These are phyloP conservation scores for Sarcophilus harrisii DNA, from an alignment of 2,797 vertebrate genomes.

Conservation along the genomic window DNA sequence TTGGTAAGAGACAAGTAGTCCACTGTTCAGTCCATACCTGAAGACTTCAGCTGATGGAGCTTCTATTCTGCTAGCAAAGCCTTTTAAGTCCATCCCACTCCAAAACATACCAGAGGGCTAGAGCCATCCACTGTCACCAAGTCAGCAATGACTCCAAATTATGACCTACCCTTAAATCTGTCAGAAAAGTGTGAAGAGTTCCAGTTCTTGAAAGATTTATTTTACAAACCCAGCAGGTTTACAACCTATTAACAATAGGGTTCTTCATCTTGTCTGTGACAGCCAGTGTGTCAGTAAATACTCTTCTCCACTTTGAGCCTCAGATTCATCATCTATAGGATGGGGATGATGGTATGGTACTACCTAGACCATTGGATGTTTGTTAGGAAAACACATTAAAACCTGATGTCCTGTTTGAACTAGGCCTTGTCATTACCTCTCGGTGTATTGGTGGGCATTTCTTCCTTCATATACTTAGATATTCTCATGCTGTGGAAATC, in stretches of 20 bases:
- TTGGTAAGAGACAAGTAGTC: not conserved
- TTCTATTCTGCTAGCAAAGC: not conserved
- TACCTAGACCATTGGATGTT: not conserved
- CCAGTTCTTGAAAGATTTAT: not conserved
- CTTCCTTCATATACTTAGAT: not conserved
- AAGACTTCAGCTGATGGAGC: not conserved
- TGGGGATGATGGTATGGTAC: not conserved
- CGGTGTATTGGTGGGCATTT: not conserved
- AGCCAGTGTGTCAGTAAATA: not conserved
- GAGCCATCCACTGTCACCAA: not conserved
- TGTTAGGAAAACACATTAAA: not conserved
- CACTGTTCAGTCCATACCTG: not conserved
- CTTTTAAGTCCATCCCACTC: not conserved
- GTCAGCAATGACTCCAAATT: not conserved
- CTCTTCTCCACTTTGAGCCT: not conserved
- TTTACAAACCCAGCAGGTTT: not conserved
- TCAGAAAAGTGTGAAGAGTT: not conserved
- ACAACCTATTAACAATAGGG: not conserved
- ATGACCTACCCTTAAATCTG: not conserved
- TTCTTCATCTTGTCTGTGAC: not conserved
- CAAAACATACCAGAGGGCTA: not conserved
- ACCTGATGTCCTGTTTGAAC: not conserved
- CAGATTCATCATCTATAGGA: not conserved
- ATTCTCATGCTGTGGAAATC: not conserved
- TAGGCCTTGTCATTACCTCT: not conserved